Percentiles rank a stretch among this genome's conserved stretches.
phyloP scores from a whole-genome alignment of 2,888 invertebrate genomes.

The Drosophila suboccidentalis region DNA sequence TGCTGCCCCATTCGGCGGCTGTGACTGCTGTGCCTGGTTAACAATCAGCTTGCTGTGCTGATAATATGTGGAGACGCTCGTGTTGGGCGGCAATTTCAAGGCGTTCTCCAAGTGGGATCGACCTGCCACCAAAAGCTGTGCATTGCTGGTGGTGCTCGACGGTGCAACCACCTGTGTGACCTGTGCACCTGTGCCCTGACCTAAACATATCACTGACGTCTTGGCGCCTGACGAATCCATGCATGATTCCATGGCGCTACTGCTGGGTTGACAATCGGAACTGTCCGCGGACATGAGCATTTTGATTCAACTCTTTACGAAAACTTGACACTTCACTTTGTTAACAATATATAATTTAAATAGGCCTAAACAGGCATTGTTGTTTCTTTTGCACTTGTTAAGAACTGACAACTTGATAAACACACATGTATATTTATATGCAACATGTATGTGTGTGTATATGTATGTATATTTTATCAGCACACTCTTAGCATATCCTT shows the following conservation, averaged over 20 bases:
- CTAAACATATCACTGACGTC: conserved; percentile 83
- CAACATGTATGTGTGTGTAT: conserved; percentile 11
- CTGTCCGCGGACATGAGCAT: conserved; percentile 86
- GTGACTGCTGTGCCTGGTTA: conserved; percentile 42
- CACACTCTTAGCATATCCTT: conserved; percentile 26
- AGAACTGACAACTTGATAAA: conserved; percentile 26
- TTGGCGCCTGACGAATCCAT: conserved; percentile 58
- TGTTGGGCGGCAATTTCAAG: conserved; percentile 83
- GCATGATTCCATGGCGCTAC: conserved; percentile 65
- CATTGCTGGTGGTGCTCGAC: conserved; percentile 67
- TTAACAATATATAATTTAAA: conserved; percentile 5
- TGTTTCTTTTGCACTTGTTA: conserved; percentile 37
- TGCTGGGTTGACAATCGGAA: conserved; percentile 84
- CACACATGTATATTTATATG: conserved; percentile 21
- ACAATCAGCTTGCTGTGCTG: conserved; percentile 81
- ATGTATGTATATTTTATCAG: conserved; percentile 16
- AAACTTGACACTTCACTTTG: conserved; percentile 39
- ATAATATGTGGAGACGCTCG: conserved; percentile 84
- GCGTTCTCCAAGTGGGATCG: conserved; percentile 84
- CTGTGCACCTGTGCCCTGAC: conserved; percentile 40
- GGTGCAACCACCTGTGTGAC: conserved; percentile 44
- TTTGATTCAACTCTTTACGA: conserved; percentile 59
- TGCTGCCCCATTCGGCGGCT: conserved; percentile 29
- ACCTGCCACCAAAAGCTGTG: conserved; percentile 71
- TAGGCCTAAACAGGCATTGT: conserved; percentile 53